These are phyloP conservation scores for Morpho achilles DNA, from an alignment of 2,888 invertebrate genomes.

Conservation along the genomic window DNA sequence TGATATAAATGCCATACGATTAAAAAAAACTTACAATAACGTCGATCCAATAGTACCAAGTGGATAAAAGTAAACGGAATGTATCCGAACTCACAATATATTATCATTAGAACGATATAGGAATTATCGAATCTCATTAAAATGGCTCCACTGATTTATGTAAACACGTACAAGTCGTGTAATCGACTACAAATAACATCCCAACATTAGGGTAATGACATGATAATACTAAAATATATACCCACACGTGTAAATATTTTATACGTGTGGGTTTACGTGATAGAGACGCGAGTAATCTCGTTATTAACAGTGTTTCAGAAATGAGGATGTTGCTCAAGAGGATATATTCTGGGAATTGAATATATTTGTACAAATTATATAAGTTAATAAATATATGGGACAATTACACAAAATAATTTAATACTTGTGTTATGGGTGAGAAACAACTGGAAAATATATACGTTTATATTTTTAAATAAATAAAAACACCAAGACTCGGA, in stretches of 20 bases:
- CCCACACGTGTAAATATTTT: not conserved
- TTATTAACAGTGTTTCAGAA: not conserved
- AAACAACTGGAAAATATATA: too few relatives aligned
- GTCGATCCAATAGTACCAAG: constrained; percentile 11
- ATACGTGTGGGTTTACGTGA: constrained; percentile 8
- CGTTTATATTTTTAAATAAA: too few relatives aligned
- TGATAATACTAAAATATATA: constrained; percentile 20
- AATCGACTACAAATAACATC: constrained; percentile 33
- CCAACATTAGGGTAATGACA: constrained; percentile 30
- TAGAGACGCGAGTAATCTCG: constrained; percentile 5
- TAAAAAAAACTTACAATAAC: too few relatives aligned
- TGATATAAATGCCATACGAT: too few relatives aligned
- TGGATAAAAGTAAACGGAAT: constrained; percentile 19
- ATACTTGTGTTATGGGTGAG: too few relatives aligned
- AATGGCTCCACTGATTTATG: constrained; percentile 36
- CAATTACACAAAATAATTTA: too few relatives aligned
- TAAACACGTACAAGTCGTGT: constrained; percentile 26
- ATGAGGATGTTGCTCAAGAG: too few relatives aligned
- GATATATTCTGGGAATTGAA: too few relatives aligned
- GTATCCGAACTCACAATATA: constrained; percentile 32
- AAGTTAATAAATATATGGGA: too few relatives aligned
- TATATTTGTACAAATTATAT: too few relatives aligned
- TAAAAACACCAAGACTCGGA: too few relatives aligned
- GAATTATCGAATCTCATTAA: constrained; percentile 37
- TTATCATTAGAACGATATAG: constrained; percentile 38